These are phyloP conservation scores for Drosophila persimilis DNA, from an alignment of 1,140 invertebrate genomes.

Conservation along the genomic window DNA sequence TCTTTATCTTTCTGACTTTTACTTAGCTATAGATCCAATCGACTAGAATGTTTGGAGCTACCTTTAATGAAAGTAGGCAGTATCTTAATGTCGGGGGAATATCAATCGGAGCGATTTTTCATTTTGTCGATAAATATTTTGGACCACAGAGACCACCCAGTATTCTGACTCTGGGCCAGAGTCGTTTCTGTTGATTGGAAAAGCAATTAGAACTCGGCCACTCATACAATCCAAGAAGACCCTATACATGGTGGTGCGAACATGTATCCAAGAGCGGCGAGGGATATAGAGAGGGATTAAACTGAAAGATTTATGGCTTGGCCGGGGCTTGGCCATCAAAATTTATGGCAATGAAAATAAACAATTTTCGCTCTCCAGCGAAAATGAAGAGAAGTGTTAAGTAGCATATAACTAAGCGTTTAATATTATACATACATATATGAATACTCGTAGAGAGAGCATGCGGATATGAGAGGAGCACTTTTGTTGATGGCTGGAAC, in stretches of 20 bases:
- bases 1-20: no score
- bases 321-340: constrained; percentile 57
- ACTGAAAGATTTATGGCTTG: constrained; percentile 53
- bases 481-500: constrained; percentile 7
- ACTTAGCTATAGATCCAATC: no score
- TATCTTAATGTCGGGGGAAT: no score
- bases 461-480: constrained; percentile 45
- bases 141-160: no score
- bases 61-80: no score
- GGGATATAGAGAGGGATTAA: constrained; percentile 26
- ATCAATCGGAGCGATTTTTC: background rate
- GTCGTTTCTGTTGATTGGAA: constrained; percentile 35
- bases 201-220: constrained; percentile 39
- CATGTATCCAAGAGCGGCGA: background rate
- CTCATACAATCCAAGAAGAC: constrained; percentile 10
- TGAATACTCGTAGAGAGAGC: background rate
- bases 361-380: constrained; percentile 59
- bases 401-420: constrained; percentile 55
- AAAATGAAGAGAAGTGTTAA: constrained; percentile 63
- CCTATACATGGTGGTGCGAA: no score
- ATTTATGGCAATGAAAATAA: constrained; percentile 73
- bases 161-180: background rate
- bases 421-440: constrained; percentile 31
- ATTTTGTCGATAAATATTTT: background rate
- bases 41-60: no score